Conservation (phyloP, 1,140 invertebrate species). For the Oedothorax gibbosus region DNA sequence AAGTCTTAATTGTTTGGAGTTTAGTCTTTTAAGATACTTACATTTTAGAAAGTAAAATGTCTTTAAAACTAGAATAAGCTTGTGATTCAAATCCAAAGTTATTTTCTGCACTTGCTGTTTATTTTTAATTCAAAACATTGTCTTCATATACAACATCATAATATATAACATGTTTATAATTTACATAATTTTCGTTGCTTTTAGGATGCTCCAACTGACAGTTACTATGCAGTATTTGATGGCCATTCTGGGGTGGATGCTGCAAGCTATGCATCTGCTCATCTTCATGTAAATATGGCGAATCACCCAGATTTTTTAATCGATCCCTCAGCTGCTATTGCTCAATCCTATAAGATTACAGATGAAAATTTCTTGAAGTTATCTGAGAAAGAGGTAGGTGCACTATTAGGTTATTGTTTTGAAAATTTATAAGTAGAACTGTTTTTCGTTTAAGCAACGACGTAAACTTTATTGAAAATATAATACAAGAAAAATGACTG, state of each 20-base stretch:
- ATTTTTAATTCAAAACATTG: too few species aligned
- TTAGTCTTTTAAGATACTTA: too few species aligned
- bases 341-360: slow-evolving; percentile 85
- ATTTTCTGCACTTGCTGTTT: too few species aligned
- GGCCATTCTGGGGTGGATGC: slow-evolving; percentile 94
- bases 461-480: too few species aligned
- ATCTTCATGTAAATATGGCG: slow-evolving; percentile 87
- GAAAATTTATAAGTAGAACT: too few species aligned
- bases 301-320: slow-evolving; percentile 77
- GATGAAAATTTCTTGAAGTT: slow-evolving; percentile 85
- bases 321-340: slow-evolving; percentile 78
- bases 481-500: too few species aligned
- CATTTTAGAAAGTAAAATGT: too few species aligned
- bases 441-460: too few species aligned
- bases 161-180: not conserved
- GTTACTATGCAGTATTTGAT: slow-evolving; percentile 91
- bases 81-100: too few species aligned
- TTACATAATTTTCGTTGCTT: not conserved
- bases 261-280: slow-evolving; percentile 85
- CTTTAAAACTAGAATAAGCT: too few species aligned
- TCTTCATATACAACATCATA: too few species aligned
- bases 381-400: slow-evolving; percentile 75
- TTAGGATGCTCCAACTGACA: slow-evolving; percentile 59
- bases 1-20: too few species aligned
- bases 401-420: slow-evolving; percentile 30